Base-by-base conservation (phyloP, 2,888 invertebrate species). In the Amaurobius ferox region DNA sequence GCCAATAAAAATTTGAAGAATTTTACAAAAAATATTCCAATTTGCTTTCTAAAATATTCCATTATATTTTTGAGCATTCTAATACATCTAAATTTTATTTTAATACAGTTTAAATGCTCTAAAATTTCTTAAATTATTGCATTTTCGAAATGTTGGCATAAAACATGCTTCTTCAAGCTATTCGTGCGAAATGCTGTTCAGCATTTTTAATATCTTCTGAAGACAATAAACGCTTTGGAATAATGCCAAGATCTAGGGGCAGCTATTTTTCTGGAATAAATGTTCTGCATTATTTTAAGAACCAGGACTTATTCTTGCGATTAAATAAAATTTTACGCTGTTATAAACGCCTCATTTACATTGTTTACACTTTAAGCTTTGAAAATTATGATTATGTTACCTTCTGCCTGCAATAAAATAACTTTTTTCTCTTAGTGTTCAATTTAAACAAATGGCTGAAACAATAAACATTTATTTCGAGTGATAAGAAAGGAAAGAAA, bases 151-250 rank as follows among this genome's bases (percentile, higher is more conserved):
- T 44, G 35, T 44, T 16, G 44, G 16, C 44, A 44, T 16, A 16
- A 44, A 44, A 9, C 11, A 44, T 16, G 44, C n/a, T 44, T 44
- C n/a, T 44, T 5, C 16, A 11, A 16, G 44, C 44, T 44, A 16
- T 44, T 44, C 16, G n/a, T 44, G 11, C 2, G 16, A 44, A 44
- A 44, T 44, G n/a, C n/a, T 44, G 6, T 44, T 44, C 13, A 9
- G 44, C 11, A 44, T 9, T 44, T 44, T 44, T 16, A 44, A 44
- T 44, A 44, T 44, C 44, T 44, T 44, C 16, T 9, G 11, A 44
- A 44, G 44, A 44, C 44, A 44, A 44, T 44, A 44, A 44, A 44
- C 16, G 44, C n/a, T 44, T 44, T 44, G 44, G 44, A 44, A 44
- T 44, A 9, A 5, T 44, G 44, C 44, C 44, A 44, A 16, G 16